Percentiles rank a stretch among this genome's conserved stretches.
Conservation (phyloP, 1,140 invertebrate genomes). For the Ips nitidus region DNA sequence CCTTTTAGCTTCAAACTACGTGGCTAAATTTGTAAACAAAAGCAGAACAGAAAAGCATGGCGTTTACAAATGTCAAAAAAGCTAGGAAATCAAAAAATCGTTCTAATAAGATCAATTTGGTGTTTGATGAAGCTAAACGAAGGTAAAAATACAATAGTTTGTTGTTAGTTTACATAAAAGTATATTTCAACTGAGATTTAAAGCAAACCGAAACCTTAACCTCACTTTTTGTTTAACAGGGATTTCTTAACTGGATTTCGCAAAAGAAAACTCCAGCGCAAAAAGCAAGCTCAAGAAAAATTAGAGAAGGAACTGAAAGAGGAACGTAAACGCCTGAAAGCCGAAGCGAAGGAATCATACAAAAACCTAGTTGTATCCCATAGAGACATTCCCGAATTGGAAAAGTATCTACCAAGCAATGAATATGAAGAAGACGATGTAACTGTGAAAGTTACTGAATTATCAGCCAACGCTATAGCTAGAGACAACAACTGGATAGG, state of each 20-base stretch:
- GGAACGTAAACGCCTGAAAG: conserved; percentile 71
- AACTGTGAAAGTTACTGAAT: conserved; percentile 72
- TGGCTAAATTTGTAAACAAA: conserved; percentile 21
- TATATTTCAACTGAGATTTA: too few relatives aligned
- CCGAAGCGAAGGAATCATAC: conserved; percentile 67
- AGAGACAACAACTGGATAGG: conserved; percentile 70
- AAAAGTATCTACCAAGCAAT: conserved; percentile 62
- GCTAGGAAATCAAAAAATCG: conserved; percentile 44
- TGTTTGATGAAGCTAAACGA: conserved; percentile 64
- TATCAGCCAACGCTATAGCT: conserved; percentile 65
- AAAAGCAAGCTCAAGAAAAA: conserved; percentile 69
- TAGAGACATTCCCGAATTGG: conserved; percentile 65
- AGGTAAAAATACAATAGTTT: conserved; percentile 52
- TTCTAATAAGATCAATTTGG: conserved; percentile 58
- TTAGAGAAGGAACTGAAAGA: conserved; percentile 69
- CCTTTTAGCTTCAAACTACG: too few relatives aligned
- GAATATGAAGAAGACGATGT: conserved; percentile 74
- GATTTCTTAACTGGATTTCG: conserved; percentile 77
- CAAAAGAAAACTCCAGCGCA: conserved; percentile 72
- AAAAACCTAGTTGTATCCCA: conserved; percentile 65
- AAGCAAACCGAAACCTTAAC: background rate
- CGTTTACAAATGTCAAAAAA: conserved; percentile 30
- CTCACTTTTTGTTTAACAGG: conserved; percentile 43
- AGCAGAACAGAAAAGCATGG: conserved; percentile 16
- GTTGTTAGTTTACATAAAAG: too few relatives aligned